These are phyloP conservation scores for Drosophila phalerata DNA, from an alignment of 2,888 invertebrate genomes.

Conservation along the genomic window DNA sequence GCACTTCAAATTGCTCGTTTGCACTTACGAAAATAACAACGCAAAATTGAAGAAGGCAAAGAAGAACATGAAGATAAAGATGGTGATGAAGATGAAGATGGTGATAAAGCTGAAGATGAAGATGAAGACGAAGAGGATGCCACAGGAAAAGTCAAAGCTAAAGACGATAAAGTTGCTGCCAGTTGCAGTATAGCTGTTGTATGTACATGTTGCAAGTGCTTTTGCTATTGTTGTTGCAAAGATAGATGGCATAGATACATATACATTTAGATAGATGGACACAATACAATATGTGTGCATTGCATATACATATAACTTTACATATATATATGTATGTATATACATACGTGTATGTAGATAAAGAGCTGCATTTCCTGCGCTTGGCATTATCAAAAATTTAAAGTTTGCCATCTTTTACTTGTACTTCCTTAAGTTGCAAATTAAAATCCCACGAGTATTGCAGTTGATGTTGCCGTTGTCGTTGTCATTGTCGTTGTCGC, in stretches of 20 bases:
- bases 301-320: not conserved
- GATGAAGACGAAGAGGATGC: not conserved
- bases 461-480: conserved; percentile 21
- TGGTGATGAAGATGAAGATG: not conserved
- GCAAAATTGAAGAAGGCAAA: conserved; percentile 64
- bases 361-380: conserved; percentile 38
- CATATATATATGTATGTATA: not conserved
- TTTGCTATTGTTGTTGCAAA: conserved; percentile 21
- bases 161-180: conserved; percentile 36
- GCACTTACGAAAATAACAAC: conserved; percentile 78
- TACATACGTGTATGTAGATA: not conserved
- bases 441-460: conserved; percentile 68
- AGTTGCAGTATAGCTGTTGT: conserved; percentile 28
- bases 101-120: not conserved
- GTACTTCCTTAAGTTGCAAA: conserved; percentile 70
- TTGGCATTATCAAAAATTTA: conserved; percentile 76
- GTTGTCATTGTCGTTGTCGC: conserved; percentile 9
- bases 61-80: not conserved
- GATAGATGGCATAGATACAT: conserved; percentile 46
- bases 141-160: conserved; percentile 6
- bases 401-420: conserved; percentile 67
- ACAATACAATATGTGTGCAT: not conserved
- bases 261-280: conserved; percentile 28
- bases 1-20: conserved; percentile 80
- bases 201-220: conserved; percentile 18